These are phyloP conservation scores for Amphipyra tragopoginis DNA, from an alignment of 2,888 invertebrate genomes.

Conservation along the genomic window DNA sequence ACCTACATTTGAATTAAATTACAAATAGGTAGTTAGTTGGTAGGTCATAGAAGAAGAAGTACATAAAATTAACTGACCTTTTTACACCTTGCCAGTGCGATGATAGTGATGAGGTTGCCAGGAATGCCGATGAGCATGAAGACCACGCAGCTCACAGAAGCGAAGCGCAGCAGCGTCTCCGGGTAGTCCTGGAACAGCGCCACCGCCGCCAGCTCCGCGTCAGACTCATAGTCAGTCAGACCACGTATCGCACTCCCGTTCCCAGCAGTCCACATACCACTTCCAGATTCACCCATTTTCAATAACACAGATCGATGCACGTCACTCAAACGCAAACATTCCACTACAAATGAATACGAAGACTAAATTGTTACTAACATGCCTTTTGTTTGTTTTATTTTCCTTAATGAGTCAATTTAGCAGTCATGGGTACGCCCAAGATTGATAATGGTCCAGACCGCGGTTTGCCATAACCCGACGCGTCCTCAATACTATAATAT, in stretches of 20 bases:
- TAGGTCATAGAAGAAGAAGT: too few relatives aligned
- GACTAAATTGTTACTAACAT: conserved; percentile 58
- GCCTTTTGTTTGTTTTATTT: conserved; percentile 71
- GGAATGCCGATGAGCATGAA: conserved; percentile 95
- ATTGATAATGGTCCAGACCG: conserved; percentile 64
- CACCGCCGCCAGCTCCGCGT: conserved; percentile 73
- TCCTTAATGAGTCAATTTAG: conserved; percentile 81
- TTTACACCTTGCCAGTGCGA: conserved; percentile 93
- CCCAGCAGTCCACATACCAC: conserved; percentile 17
- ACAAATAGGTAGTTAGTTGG: too few relatives aligned
- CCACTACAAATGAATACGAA: conserved; percentile 70
- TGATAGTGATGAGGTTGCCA: conserved; percentile 94
- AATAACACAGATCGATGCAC: conserved; percentile 38
- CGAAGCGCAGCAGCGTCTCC: conserved; percentile 91
- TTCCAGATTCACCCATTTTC: conserved; percentile 48
- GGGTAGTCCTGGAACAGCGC: conserved; percentile 92
- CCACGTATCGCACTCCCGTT: conserved; percentile 45
- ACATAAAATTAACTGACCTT: conserved; percentile 89
- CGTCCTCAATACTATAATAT: conserved; percentile 46
- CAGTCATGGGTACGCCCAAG: conserved; percentile 70
- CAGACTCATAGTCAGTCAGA: conserved; percentile 67
- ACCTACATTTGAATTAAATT: too few relatives aligned
- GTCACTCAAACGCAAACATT: conserved; percentile 65
- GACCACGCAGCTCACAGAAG: conserved; percentile 92
- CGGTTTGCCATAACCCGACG: conserved; percentile 33